Evolutionary conservation across 2,797 vertebrate genomes (phyloP).

Genomic region (Toxotes lorentzi): DNA sequence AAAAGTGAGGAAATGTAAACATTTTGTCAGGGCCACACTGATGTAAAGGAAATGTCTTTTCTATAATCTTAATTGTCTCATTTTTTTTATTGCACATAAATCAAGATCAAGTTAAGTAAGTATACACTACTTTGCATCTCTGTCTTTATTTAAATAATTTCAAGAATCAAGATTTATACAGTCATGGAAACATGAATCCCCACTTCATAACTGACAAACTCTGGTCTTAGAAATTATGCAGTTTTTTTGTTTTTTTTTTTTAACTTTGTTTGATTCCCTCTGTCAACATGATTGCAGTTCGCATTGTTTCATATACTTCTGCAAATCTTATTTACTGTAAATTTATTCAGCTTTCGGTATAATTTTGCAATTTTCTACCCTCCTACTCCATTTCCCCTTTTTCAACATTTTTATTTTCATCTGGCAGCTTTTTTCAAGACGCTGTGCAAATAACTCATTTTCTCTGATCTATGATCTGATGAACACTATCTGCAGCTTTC

Average conservation of each 20-base stretch:
- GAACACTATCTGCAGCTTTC: conserved; percentile 45
- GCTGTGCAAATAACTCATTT: conserved; percentile 59
- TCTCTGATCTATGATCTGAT: conserved; percentile 64
- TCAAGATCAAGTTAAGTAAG: no score
- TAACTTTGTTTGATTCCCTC: background rate
- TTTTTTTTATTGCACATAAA: background rate
- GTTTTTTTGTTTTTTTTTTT: background rate
- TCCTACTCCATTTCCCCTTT: background rate
- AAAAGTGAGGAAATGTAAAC: background rate
- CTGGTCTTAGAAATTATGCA: background rate
- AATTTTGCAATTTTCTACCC: background rate
- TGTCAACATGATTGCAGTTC: background rate
- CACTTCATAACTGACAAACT: background rate
- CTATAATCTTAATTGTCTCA: background rate
- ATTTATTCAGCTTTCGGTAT: background rate
- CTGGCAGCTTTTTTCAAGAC: conserved; percentile 46
- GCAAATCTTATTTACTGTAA: background rate
- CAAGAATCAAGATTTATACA: background rate
- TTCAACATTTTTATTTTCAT: conserved; percentile 52
- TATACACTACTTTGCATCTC: background rate
- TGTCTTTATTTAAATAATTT: no score
- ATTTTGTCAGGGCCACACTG: background rate
- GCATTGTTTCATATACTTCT: background rate
- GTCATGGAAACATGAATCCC: background rate
- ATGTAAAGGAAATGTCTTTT: background rate